Base-by-base conservation (phyloP, 2,113 vertebrate species). In the Salminus brasiliensis region DNA sequence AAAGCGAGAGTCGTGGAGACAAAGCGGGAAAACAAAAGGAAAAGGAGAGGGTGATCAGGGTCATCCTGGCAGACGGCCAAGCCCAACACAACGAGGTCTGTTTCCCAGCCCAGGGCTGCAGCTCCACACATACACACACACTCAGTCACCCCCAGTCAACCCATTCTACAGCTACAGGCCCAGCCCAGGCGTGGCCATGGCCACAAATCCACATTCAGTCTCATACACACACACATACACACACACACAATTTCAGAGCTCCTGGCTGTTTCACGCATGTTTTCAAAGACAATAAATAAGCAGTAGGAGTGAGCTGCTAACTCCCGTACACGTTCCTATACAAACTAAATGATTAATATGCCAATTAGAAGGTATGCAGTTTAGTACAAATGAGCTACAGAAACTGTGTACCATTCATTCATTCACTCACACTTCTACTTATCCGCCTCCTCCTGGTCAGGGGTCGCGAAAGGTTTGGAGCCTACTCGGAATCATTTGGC, bases 101-200 rank as follows among this genome's bases (percentile, higher is more conserved):
- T 87, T 88, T 88, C 87, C 87, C 85, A 88, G 87, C 81, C 70
- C 72, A 66, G 80, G 72, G 73, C 75, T 66, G 52, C 45, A 47
- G 41, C 78, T 69, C 63, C 65, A 86, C 78, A 60, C 72, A 81
- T 72, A 55, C 80, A 69, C 72, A 86, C 67, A 80, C 66, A 52
- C 65, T 76, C 71, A 34, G 30, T 21, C 77, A 76, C 72, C 86
- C 72, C 80, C 66, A 57, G 60, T 74, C 72, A 80, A 72, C 36
- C 32, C 45, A 23, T 47, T 78, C 32, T 73, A 45, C 36, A 66
- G 49, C 53, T 76, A 52, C 45, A 76, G 66, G 63, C 74, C 74
- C 52, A 25, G 43, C 68, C 69, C 49, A 78, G 80, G 72, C 34
- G 55, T 72, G 74, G 75, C 49, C 23, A 25, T 36, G n/a, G 13